Conservation (phyloP, 2,888 invertebrate species). For the Dexiosoma caninum region DNA sequence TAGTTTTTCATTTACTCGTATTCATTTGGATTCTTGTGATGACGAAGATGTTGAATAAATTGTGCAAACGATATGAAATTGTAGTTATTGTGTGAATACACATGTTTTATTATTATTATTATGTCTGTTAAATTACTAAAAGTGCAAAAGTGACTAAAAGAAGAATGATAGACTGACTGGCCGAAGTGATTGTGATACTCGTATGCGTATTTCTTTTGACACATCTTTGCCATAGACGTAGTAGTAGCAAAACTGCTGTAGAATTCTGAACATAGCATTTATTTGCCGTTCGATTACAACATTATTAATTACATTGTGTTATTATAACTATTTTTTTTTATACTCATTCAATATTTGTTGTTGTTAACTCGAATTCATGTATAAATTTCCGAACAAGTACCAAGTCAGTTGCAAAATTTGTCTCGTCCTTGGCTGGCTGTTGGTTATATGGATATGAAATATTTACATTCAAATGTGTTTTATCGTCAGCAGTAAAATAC, state of each 20-base stretch:
- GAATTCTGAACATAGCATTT: neutral
- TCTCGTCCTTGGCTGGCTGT: conserved; percentile 35
- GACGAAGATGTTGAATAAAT: conserved; percentile 21
- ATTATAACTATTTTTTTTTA: neutral
- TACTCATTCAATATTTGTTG: conserved; percentile 21
- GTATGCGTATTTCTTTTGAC: neutral
- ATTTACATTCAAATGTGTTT: no score
- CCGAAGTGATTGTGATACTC: neutral
- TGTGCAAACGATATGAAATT: conserved; percentile 16
- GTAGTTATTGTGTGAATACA: conserved; percentile 56
- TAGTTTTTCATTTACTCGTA: neutral
- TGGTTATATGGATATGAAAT: neutral
- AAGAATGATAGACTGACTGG: neutral
- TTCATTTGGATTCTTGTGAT: neutral
- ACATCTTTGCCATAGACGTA: neutral
- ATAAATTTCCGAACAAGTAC: conserved; percentile 33
- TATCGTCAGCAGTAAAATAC: conserved; percentile 5
- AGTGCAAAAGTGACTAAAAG: conserved; percentile 29
- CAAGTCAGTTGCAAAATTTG: conserved; percentile 55
- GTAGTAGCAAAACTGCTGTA: neutral
- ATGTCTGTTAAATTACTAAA: conserved; percentile 50
- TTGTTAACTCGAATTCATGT: conserved; percentile 48
- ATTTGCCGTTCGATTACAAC: conserved; percentile 44
- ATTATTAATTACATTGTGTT: conserved; percentile 49
- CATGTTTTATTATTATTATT: conserved; percentile 49